These are phyloP conservation scores for Chitala chitala DNA, from an alignment of 2,113 vertebrate species.

Conservation along the genomic window DNA sequence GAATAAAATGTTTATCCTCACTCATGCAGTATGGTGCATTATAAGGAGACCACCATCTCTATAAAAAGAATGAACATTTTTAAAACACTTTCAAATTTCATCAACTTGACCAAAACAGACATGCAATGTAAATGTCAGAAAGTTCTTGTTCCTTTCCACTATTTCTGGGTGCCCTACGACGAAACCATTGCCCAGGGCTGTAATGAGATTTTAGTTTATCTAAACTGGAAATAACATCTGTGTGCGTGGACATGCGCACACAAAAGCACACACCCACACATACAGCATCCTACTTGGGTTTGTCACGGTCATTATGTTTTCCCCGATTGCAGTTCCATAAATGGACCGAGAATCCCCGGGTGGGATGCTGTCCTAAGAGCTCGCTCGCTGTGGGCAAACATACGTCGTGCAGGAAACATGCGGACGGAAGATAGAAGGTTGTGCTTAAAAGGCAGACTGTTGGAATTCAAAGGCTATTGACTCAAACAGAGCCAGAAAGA, in stretches of 20 bases:
- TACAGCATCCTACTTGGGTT: neutral
- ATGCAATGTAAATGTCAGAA: neutral
- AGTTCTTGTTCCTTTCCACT: neutral
- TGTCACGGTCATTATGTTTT: neutral
- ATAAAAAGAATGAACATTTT: neutral
- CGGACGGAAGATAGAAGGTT: no score
- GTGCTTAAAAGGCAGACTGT: no score
- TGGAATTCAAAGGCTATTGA: neutral
- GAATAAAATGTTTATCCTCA: neutral
- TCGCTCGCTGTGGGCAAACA: no score
- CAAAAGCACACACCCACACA: neutral
- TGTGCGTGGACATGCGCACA: neutral
- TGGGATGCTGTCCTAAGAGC: neutral
- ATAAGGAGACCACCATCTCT: neutral
- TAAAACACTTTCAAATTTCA: neutral
- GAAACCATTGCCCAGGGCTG: conserved; percentile 1
- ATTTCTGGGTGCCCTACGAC: neutral
- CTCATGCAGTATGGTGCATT: no score
- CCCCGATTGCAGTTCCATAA: neutral
- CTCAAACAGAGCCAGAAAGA: neutral
- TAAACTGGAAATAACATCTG: neutral
- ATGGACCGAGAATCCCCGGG: neutral
- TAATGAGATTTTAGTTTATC: conserved; percentile 1
- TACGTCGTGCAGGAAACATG: no score
- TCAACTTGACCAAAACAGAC: neutral